phyloP scores from a whole-genome alignment of 2,888 invertebrate genomes.

The Sycophila texana region DNA sequence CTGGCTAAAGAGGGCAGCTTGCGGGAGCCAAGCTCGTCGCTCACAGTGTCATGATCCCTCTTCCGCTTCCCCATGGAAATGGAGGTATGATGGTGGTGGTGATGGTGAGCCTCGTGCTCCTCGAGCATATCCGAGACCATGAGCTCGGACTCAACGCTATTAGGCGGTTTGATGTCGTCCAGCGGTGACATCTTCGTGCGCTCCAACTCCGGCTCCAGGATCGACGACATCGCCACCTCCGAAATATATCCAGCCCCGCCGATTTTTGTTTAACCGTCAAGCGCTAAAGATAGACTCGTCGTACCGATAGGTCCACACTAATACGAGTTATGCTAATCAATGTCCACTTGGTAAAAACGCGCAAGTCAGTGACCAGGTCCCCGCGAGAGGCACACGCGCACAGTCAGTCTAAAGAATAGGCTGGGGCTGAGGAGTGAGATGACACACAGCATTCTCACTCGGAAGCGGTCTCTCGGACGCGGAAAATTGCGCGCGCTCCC shows the following conservation, averaged over 20 bases:
- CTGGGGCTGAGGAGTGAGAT: neutral
- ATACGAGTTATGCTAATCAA: no score
- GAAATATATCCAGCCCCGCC: neutral
- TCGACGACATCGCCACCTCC: constrained; percentile 67
- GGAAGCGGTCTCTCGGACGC: constrained; percentile 7
- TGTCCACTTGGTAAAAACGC: no score
- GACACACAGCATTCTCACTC: neutral
- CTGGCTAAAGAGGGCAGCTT: constrained; percentile 68
- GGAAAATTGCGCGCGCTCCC: neutral
- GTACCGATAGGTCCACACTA: no score
- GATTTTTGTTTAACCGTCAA: neutral
- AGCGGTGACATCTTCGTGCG: constrained; percentile 72
- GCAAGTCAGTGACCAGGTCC: no score
- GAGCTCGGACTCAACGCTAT: constrained; percentile 72
- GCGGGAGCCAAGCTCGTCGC: constrained; percentile 67
- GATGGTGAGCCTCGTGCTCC: constrained; percentile 58
- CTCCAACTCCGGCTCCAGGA: constrained; percentile 68
- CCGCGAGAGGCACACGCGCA: no score
- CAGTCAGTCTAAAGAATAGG: neutral
- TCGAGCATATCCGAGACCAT: constrained; percentile 73
- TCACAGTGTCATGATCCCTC: constrained; percentile 62
- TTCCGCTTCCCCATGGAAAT: constrained; percentile 64
- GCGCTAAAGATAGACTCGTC: no score
- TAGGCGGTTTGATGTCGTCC: constrained; percentile 71
- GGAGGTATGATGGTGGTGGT: constrained; percentile 53